Conservation (phyloP, 2,113 vertebrate genomes). For the Pelobates fuscus region DNA sequence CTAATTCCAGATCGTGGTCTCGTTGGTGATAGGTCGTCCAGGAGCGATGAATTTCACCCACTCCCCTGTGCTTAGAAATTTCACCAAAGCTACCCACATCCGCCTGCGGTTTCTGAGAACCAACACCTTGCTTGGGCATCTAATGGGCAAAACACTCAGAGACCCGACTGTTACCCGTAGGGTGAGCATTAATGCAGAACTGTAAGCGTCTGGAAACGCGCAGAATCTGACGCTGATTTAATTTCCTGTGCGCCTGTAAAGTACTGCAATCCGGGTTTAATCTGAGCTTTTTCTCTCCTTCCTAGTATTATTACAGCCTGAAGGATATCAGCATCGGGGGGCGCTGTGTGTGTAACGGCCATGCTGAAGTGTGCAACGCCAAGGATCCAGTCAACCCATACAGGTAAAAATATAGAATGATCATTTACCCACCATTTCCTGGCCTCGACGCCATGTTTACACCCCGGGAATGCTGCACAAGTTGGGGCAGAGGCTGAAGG, state of each 20-base stretch:
- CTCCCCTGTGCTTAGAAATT: constrained; percentile 87
- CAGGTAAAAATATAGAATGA: constrained; percentile 74
- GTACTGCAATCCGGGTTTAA: too few relatives aligned
- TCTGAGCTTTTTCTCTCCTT: background rate
- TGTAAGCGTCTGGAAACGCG: background rate
- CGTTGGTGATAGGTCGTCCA: constrained; percentile 91
- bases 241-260: too few relatives aligned
- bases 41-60: constrained; percentile 97
- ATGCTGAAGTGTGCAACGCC: constrained; percentile 89
- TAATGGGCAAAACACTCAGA: constrained; percentile 94
- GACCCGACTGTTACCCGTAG: constrained; percentile 96
- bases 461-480: too few relatives aligned
- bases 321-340: constrained; percentile 97
- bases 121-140: constrained; percentile 93
- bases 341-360: constrained; percentile 94
- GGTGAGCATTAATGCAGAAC: constrained; percentile 67
- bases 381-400: constrained; percentile 86
- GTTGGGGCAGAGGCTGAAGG: too few relatives aligned
- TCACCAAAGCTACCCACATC: constrained; percentile 97
- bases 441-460: too few relatives aligned
- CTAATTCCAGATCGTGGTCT: constrained; percentile 85
- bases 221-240: too few relatives aligned
- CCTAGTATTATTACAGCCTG: constrained; percentile 96
- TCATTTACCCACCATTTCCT: too few relatives aligned
- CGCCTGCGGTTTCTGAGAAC: constrained; percentile 90